Base-by-base conservation (phyloP, 1,140 invertebrate genomes). In the Drosophila tsacasi region DNA sequence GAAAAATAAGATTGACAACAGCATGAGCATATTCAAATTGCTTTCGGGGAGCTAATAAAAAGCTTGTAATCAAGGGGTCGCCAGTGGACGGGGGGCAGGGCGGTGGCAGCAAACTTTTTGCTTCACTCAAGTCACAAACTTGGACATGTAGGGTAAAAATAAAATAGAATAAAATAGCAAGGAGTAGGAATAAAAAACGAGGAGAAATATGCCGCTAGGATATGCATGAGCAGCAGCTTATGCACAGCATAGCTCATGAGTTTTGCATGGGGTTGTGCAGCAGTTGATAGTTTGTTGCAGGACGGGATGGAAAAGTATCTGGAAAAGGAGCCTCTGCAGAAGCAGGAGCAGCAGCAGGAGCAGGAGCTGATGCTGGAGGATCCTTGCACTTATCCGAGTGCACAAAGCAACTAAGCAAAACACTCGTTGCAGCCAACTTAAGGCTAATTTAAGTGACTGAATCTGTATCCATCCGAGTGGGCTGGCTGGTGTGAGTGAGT, bases 11-110 rank as follows among this genome's bases (percentile, higher is more conserved):
- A 81, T 78, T 78, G 81, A 81, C 81, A 77, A 55, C 55, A 60
- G 69, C 82, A 75, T 55, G 73, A 90, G 77, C 69, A 85, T 79
- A 89, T 90, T 84, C 74, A 89, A 89, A 89, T 89, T 90, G 81
- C 85, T 85, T 89, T 89, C 59, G 85, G 85, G 81, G 61, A 72
- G 81, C 78, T 90, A 84, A 90, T 90, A 89, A 89, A 90, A 89
- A 84, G 84, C 81, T 63, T 84, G 84, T 84, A 89, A 87, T 89
- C 80, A 87, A 83, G 83, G 83, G 72, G 72, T 47, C 64, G 46
- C 46, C 57, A 35, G 50, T 44, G 44, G 35, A 42, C 40, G 19
- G 32, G 21, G 52, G 32, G 15, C 52, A 23, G 35, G 21, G 32
- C 19, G 32, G 21, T 49, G 25, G 62, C 12, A 15, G 40, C 39